Evolutionary conservation across 53 echinoderm and acorn worm genomes (phyloP), one percentile per base, ranked within the genome.

Genomic region (Temnopleurus reevesii): DNA sequence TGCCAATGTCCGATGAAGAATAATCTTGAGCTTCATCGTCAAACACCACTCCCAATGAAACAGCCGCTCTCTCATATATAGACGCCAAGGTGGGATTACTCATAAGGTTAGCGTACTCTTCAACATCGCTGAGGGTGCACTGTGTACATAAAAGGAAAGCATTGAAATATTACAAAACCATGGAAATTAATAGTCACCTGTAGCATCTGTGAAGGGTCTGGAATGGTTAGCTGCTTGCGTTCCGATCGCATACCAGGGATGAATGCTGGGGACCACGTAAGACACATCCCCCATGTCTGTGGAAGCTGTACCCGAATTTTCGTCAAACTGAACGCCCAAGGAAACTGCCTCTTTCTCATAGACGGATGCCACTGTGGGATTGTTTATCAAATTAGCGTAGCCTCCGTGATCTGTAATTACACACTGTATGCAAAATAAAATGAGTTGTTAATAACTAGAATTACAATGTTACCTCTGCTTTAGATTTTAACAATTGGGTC

Each of bases 281-380:
- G 99, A 95, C 23, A 92, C 89, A 59, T 96, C 89, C 1, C 96
- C 96, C 90, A 96, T 96, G 77, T 99, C 99, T 0, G 99, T 96
- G 4, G 99, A 95, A 12, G 93, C 95, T 0, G 41, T 47, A 19
- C 59, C 36, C 24, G 26, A 38, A 0, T 38, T 4, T 1, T 59
- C 59, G 7, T 27, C 76, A 51, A 94, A 91, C 33, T 93, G 60
- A 35, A 96, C 51, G 4, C 99, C 99, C 15, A 93, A 51, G 4
- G 77, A 55, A 3, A 53, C 53, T 7, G 94, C 91, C 34, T 99
- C 60, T 84, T 93, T 92, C 91, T 93, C 89, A 51, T 94, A 99
- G 12, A 99, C 55, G 47, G 84, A 53, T 29, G 77, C 81, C 55
- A 99, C 89, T 21, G 45, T 71, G 17, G 34, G 35, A 60, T 99